Base-by-base conservation (phyloP, 1,140 invertebrate species). In the Drosophila micromelanica region DNA sequence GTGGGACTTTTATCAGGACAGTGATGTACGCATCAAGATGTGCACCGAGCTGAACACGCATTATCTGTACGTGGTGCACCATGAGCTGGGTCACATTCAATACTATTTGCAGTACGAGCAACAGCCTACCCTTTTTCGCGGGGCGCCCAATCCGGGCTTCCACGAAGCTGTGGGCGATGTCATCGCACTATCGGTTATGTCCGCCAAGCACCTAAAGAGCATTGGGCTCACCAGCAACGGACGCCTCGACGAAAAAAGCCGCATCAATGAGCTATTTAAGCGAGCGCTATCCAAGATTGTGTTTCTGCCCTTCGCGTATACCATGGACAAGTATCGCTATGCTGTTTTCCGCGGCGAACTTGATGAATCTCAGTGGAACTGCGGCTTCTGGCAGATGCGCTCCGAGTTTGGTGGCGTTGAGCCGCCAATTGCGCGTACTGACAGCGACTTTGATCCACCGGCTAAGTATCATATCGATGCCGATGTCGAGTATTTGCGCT, bases 11-110 rank as follows among this genome's bases (percentile, higher is more conserved):
- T 96, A 93, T 76, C 94, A 96, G 20, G 73, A 87, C 43, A 86
- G 87, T 55, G 91, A 91, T 92, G 93, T 78, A 84, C 95, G 96
- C 56, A 96, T 98, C 45, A 97, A 96, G 91, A 95, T 96, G 94
- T 97, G 97, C 78, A 95, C 96, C 0, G 93, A 94, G 11, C 92
- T 96, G 0, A 95, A 94, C n/a, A 93, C 93, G 62, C 93, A 95
- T 23, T 94, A 96, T 91, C 94, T 97, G 40, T 93, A 94, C 64
- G 96, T 95, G 0, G 91, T 95, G 5, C 96, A 97, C 82, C 96
- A 97, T 84, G 96, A 96, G 93, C 94, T 96, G 93, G 95, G 95
- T 1, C 96, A 97, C 85, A 94, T 97, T 55, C 94, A 96, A 71
- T 96, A 96, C 92, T 96, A 94, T 90, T 85, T 96, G 43, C 94